Conservation (phyloP, 2,113 vertebrate species). For the Beaufortia kweichowensis region DNA sequence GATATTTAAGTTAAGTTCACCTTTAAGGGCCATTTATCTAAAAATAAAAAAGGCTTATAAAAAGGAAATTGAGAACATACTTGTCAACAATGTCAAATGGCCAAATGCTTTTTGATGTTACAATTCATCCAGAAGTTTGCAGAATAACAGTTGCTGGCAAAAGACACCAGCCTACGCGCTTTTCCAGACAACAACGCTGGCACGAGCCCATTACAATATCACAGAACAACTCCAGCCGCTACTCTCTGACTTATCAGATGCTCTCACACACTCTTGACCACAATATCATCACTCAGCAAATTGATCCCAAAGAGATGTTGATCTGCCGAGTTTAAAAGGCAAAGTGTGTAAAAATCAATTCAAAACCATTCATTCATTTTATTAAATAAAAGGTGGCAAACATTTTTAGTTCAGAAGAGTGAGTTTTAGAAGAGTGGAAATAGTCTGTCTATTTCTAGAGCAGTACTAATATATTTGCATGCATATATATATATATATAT, state of each 20-base stretch:
- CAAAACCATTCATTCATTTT: neutral
- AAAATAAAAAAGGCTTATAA: too few relatives aligned
- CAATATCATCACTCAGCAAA: conserved; percentile 10
- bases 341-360: neutral
- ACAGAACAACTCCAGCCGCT: neutral
- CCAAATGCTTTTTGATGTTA: neutral
- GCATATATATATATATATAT: too few relatives aligned
- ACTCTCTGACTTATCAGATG: neutral
- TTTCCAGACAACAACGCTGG: neutral
- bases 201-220: conserved; percentile 13
- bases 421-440: neutral
- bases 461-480: too few relatives aligned
- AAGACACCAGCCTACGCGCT: neutral
- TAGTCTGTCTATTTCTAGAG: neutral
- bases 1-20: too few relatives aligned
- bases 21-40: too few relatives aligned
- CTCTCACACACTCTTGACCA: conserved; percentile 28
- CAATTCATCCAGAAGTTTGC: neutral
- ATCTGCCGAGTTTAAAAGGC: neutral
- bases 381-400: neutral
- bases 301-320: neutral
- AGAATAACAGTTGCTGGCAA: neutral
- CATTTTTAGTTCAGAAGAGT: neutral
- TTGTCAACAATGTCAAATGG: neutral
- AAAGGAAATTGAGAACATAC: too few relatives aligned